Evolutionary conservation across 2,113 vertebrate genomes (phyloP).

Genomic region (Atrichornis clamosus): DNA sequence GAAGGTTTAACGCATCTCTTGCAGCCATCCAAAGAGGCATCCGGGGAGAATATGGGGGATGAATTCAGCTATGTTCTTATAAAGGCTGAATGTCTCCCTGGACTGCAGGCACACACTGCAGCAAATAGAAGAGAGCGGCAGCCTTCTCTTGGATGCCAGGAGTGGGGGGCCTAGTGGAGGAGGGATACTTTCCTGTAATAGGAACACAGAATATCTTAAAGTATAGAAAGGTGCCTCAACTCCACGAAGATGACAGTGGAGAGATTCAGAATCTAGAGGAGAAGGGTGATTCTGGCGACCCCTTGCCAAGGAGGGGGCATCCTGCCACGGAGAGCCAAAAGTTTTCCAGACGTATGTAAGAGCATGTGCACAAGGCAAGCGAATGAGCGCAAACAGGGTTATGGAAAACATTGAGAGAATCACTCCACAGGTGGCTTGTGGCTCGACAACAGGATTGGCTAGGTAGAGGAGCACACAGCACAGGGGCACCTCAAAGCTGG

Average conservation of each 20-base stretch:
- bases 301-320: constrained; percentile 69
- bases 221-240: constrained; percentile 64
- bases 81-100: constrained; percentile 65
- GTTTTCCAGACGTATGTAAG: constrained; percentile 80
- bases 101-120: constrained; percentile 68
- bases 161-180: constrained; percentile 26
- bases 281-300: constrained; percentile 64
- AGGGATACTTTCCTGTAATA: constrained; percentile 57
- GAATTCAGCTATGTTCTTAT: constrained; percentile 60
- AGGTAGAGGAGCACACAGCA: constrained; percentile 60
- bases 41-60: constrained; percentile 52
- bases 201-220: constrained; percentile 62
- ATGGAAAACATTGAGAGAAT: constrained; percentile 78
- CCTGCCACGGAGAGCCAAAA: constrained; percentile 76
- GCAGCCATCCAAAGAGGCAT: constrained; percentile 61
- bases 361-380: constrained; percentile 82
- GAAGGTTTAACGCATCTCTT: constrained; percentile 64
- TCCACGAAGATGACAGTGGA: constrained; percentile 52
- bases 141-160: constrained; percentile 68
- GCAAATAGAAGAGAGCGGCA: constrained; percentile 67
- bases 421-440: constrained; percentile 75
- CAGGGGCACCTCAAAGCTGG: constrained; percentile 86
- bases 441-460: constrained; percentile 73
- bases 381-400: constrained; percentile 79
- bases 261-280: constrained; percentile 72